Evolutionary conservation across 1,140 invertebrate species (phyloP), one percentile per base, ranked within the genome.

Genomic region (Bombus difficillimus): DNA sequence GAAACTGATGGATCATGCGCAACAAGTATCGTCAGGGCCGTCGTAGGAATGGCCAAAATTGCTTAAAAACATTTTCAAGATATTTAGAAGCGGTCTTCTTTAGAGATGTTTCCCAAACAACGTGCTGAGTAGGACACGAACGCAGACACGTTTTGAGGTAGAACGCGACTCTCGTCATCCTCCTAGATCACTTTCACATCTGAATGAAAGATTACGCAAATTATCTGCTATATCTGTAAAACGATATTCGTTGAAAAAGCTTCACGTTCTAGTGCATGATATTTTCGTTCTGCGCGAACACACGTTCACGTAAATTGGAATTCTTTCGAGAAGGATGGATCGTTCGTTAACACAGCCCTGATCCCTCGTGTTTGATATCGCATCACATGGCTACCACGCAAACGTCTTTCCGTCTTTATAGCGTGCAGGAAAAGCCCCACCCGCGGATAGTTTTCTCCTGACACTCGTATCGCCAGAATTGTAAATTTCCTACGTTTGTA

Each of bases 311-410:
- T 53, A 6, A 53, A 53, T 22, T 22, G 47, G 47, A 53, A 53
- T 53, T 22, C 18, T 2, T 8, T 22, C 18, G 47, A 53, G 47
- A 8, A 22, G 47, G 47, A 8, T 0, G 47, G 47, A 53, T 53
- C 34, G 18, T 1, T 18, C 3, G 1, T 57, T 39, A 25, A 78
- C 37, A 92, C 91, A 79, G 72, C 73, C 86, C 89, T 92, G 92
- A 72, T 43, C 39, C 87, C 89, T 86, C 91, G 88, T 89, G 91
- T 86, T 89, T 81, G 86, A 86, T 83, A 73, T 79, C 74, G 59
- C 68, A 86, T 91, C 92, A 92, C 92, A 93, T 93, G 92, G 92
- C 88, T 91, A 77, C 87, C 85, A 87, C 89, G 90, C 81, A 90
- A 91, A 89, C 85, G 84, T 90, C 75, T 71, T 64, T 85, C 74